Conservation (phyloP, 2,113 vertebrate genomes). For the Mustelus asterias region DNA sequence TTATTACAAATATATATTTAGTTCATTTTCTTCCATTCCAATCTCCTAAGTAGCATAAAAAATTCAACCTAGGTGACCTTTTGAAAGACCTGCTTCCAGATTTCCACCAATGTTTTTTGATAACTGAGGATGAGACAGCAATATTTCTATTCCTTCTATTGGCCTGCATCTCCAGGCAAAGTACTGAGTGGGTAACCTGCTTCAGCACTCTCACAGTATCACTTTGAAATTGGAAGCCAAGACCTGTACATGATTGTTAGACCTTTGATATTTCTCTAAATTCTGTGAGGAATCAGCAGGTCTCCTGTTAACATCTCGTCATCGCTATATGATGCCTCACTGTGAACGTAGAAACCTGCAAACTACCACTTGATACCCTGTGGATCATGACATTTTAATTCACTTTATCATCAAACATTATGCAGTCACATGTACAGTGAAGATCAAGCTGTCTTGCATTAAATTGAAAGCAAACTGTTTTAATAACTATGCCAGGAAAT, state of each 20-base stretch:
- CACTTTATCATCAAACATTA: not conserved
- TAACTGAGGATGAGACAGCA: conserved; percentile 1
- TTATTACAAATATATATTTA: not conserved
- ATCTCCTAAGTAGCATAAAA: not conserved
- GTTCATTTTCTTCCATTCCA: not conserved
- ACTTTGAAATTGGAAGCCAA: not conserved
- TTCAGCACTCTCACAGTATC: not conserved
- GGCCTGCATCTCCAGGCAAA: not conserved
- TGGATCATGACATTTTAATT: not conserved
- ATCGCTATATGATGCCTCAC: not conserved
- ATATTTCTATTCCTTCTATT: not conserved
- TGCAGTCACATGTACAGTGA: not conserved
- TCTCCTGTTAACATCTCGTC: not conserved
- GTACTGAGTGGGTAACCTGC: not conserved
- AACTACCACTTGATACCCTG: not conserved
- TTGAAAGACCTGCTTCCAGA: not conserved
- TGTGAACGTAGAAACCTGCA: not conserved
- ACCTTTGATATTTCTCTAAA: not conserved
- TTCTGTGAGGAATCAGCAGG: not conserved
- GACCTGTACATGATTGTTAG: not conserved
- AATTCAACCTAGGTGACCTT: not conserved
- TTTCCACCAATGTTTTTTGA: too few relatives aligned
- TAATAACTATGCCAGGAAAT: not conserved
- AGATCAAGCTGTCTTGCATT: not conserved
- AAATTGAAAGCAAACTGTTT: not conserved